Evolutionary conservation across 2,888 invertebrate species (phyloP).

Genomic region (Drosophila meridionalis): DNA sequence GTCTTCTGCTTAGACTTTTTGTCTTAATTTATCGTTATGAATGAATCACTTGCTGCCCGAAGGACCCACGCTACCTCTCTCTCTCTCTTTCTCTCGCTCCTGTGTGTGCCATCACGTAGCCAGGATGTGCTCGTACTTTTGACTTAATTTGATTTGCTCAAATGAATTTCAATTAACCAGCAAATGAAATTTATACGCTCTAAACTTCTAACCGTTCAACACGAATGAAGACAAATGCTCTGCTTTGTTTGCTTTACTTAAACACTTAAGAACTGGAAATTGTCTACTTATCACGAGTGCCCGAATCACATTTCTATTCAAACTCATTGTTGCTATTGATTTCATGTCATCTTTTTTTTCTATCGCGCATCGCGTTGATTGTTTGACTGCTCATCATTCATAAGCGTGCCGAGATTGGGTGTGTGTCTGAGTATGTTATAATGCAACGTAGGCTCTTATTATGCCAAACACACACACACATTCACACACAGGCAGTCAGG

Average conservation of each 20-base stretch:
- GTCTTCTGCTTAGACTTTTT: constrained; percentile 53
- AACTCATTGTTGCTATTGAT: constrained; percentile 45
- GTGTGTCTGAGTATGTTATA: constrained; percentile 33
- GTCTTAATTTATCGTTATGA: constrained; percentile 77
- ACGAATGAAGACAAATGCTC: constrained; percentile 15
- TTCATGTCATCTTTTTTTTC: constrained; percentile 35
- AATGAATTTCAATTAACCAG: constrained; percentile 79
- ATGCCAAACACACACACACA: constrained; percentile 55
- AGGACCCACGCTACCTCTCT: background rate
- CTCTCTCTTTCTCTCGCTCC: background rate
- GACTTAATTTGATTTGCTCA: constrained; percentile 79
- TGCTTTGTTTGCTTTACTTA: constrained; percentile 3
- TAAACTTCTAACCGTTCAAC: constrained; percentile 34
- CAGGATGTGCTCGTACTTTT: constrained; percentile 70
- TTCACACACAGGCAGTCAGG: constrained; percentile 27
- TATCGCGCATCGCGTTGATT: constrained; percentile 44
- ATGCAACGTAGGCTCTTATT: constrained; percentile 70
- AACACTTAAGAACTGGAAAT: constrained; percentile 1
- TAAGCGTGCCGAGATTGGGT: constrained; percentile 26
- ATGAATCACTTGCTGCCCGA: constrained; percentile 70
- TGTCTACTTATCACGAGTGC: constrained; percentile 4
- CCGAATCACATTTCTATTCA: constrained; percentile 25
- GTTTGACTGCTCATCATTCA: constrained; percentile 73
- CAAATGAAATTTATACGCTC: constrained; percentile 70
- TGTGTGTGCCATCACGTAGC: constrained; percentile 61